These are phyloP conservation scores for Drosophila nigritarsus DNA, from an alignment of 2,888 invertebrate species.

Conservation along the genomic window DNA sequence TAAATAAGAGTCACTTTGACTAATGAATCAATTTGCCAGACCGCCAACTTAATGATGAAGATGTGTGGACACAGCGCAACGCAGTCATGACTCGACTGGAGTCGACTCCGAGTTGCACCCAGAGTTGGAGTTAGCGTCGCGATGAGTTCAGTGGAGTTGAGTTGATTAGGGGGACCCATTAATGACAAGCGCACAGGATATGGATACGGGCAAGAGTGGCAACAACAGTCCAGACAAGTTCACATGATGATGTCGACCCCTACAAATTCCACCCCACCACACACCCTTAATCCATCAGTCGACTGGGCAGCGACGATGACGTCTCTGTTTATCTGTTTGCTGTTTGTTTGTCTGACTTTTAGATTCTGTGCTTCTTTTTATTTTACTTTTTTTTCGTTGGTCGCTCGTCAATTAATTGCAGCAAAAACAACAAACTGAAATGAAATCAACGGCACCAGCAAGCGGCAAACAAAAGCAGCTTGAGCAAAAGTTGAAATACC, in stretches of 20 bases:
- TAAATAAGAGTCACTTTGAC: constrained; percentile 82
- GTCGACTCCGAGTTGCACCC: constrained; percentile 2
- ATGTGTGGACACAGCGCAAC: constrained; percentile 48
- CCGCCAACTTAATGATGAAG: constrained; percentile 69
- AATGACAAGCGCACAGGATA: constrained; percentile 75
- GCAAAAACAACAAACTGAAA: constrained; percentile 70
- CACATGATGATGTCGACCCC: constrained; percentile 67
- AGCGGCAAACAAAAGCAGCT: constrained; percentile 60
- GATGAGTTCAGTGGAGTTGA: constrained; percentile 27
- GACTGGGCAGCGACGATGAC: constrained; percentile 43
- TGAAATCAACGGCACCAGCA: constrained; percentile 64
- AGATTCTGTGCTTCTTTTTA: constrained; percentile 44
- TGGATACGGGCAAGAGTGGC: constrained; percentile 50
- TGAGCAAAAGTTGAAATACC: constrained; percentile 74
- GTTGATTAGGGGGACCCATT: constrained; percentile 70
- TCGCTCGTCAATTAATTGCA: constrained; percentile 75
- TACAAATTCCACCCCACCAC: neutral
- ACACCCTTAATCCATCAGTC: neutral
- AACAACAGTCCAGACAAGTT: constrained; percentile 57
- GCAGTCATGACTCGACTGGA: constrained; percentile 14
- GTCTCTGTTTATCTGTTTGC: constrained; percentile 65
- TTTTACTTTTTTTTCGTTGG: constrained; percentile 44
- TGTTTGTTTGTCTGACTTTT: constrained; percentile 64
- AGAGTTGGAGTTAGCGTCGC: constrained; percentile 4
- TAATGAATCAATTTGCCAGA: constrained; percentile 81